Base-by-base conservation (phyloP, 53 echinoderm and acorn worm species). In the Stichopus horrens region DNA sequence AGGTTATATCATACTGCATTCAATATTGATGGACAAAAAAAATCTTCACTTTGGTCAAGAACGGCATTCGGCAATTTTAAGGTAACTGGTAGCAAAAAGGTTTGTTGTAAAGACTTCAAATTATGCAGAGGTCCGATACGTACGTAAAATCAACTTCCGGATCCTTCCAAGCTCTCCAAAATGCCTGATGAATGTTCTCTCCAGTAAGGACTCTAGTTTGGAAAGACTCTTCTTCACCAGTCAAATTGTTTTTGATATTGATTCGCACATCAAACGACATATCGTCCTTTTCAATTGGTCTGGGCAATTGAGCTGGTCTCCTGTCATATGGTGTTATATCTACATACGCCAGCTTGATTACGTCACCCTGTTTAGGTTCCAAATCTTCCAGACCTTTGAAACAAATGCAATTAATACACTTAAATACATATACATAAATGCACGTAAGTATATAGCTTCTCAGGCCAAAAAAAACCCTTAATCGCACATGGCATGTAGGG, bases 91-190 rank as follows among this genome's bases (percentile, higher is more conserved):
- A 37, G 37, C 37, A 37, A 37, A 37, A 37, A 37, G 2, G 2
- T 37, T 37, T 0, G 37, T 37, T 37, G 37, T 37, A 37, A 37
- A 37, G 37, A 37, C 1, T 37, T 2, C 37, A 37, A 37, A 37
- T 37, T 37, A 0, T 37, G 2, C 2, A 37, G 2, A 37, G 2
- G 37, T 37, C 37, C 37, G 37, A 2, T 18, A 53, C 79, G 37
- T 79, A 79, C 79, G 53, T 79, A 18, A 79, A 79, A 3, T 79
- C 53, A 18, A 5, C 16, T 8, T 79, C 53, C 0, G 79, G 55
- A 19, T 55, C 55, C 79, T 79, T 79, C 79, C 79, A 79, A 55
- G 79, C 79, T 79, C 79, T 53, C 9, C 8, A 13, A 7, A 79
- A 79, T 18, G 79, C 9, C 8, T 79, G 52, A 79, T 11, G 53